A percentile compares a stretch with the other conserved stretches of the same genome.
phyloP scores from a whole-genome alignment of 2,797 vertebrate species.

The Molothrus ater region DNA sequence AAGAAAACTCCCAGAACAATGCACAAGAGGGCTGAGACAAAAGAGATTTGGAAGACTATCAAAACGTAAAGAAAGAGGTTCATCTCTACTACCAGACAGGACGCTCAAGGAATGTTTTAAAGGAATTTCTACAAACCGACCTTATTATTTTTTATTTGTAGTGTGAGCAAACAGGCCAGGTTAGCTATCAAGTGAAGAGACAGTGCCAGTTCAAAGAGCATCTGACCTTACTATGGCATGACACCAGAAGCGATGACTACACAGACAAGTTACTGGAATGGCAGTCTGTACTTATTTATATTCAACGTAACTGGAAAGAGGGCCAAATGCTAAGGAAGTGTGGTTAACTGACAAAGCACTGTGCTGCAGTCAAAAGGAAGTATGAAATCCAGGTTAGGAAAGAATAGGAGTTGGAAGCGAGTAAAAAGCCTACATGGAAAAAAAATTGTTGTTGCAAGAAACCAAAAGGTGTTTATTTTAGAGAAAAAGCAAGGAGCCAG shows the following conservation, averaged over 20 bases:
- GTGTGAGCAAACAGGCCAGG: not conserved
- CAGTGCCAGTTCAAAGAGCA: not conserved
- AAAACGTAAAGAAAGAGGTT: not conserved
- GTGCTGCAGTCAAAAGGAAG: not conserved
- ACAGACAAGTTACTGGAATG: not conserved
- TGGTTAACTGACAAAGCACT: not conserved
- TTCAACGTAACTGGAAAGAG: not conserved
- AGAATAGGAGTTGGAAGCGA: not conserved
- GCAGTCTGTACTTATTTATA: slow-evolving; percentile 1
- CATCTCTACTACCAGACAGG: not conserved
- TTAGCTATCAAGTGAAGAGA: not conserved
- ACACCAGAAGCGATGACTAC: not conserved
- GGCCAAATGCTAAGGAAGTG: slow-evolving; percentile 1
- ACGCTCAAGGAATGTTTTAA: not conserved
- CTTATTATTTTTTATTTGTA: not conserved
- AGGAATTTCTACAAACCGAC: slow-evolving; percentile 26
- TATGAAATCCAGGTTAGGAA: not conserved
- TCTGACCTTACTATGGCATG: not conserved
- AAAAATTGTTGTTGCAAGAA: not conserved
- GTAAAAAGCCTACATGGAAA: not conserved
- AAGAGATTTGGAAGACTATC: slow-evolving; percentile 12
- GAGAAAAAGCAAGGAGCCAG: not conserved
- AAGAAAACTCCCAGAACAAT: slow-evolving; percentile 49
- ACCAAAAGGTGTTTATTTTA: not conserved
- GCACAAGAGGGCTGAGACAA: slow-evolving; percentile 19